Evolutionary conservation across 2,797 vertebrate species (phyloP).

Genomic region (Acipenser ruthenus): DNA sequence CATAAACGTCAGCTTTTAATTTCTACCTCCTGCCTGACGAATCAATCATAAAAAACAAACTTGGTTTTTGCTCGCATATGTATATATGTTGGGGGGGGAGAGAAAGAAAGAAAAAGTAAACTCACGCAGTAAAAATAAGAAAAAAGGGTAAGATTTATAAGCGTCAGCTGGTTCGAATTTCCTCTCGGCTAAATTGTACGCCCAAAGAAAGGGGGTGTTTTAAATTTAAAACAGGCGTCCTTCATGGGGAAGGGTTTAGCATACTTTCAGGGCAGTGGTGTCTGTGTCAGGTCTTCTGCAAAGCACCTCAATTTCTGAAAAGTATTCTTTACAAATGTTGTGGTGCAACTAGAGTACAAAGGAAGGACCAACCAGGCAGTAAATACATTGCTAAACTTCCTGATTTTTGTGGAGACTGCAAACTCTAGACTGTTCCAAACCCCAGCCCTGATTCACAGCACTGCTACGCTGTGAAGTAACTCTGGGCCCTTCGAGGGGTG

Average conservation of each 20-base stretch:
- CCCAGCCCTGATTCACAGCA: conserved; percentile 15
- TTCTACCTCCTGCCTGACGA: conserved; percentile 16
- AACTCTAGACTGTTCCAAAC: not conserved
- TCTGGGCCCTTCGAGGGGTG: not conserved
- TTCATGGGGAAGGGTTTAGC: conserved; percentile 30
- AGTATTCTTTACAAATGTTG: conserved; percentile 33
- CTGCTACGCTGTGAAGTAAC: conserved; percentile 7
- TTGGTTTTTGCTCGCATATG: conserved; percentile 23
- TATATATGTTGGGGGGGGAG: conserved; percentile 21
- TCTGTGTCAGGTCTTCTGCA: conserved; percentile 34
- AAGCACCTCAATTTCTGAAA: conserved; percentile 25
- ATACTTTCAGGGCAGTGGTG: conserved; percentile 22
- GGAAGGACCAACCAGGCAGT: conserved; percentile 20
- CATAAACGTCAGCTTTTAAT: conserved; percentile 26
- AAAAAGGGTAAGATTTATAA: conserved; percentile 51
- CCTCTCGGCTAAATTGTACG: conserved; percentile 27
- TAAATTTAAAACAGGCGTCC: conserved; percentile 62
- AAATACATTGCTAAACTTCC: conserved; percentile 23
- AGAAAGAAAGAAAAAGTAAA: conserved; percentile 13
- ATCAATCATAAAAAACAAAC: conserved; percentile 24
- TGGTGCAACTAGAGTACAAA: conserved; percentile 26
- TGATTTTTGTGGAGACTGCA: conserved; percentile 15
- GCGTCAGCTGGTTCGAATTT: conserved; percentile 48
- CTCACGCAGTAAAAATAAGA: conserved; percentile 37
- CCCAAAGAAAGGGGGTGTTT: conserved; percentile 33